phyloP scores from a whole-genome alignment of 2,113 vertebrate genomes.

The Clarias magur region DNA sequence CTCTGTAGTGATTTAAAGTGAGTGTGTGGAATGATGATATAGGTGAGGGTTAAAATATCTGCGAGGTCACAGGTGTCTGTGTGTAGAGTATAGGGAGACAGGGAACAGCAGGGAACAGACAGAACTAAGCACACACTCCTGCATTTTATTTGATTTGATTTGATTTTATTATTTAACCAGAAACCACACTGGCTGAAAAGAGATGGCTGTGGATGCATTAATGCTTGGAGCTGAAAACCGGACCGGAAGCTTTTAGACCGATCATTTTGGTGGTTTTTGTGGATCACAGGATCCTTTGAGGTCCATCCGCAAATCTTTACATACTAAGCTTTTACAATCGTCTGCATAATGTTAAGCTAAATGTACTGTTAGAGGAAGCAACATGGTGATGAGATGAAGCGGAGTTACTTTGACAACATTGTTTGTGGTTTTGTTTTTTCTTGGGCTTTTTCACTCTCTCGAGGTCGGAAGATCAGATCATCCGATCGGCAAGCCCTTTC shows the following conservation, averaged over 20 bases:
- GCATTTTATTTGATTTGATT: no score
- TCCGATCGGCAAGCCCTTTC: no score
- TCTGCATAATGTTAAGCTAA: not conserved
- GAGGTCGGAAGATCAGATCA: no score
- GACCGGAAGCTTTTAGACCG: not conserved
- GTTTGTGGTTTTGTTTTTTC: no score
- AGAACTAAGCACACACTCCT: slow-evolving; percentile 4
- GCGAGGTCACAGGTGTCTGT: slow-evolving; percentile 47
- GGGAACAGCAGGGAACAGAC: slow-evolving; percentile 34
- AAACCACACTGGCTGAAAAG: not conserved
- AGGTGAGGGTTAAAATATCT: slow-evolving; percentile 39
- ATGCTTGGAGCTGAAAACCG: not conserved
- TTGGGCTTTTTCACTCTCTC: no score
- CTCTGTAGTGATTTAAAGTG: slow-evolving; percentile 9
- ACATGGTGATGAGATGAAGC: not conserved
- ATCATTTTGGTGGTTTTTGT: not conserved
- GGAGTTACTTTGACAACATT: not conserved
- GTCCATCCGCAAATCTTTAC: not conserved
- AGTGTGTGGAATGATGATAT: not conserved
- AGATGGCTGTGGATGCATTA: not conserved
- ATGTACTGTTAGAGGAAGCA: not conserved
- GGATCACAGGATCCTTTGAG: not conserved
- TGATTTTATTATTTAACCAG: not conserved
- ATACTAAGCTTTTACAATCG: not conserved
- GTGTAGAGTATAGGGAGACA: slow-evolving; percentile 23